phyloP scores from a whole-genome alignment of 2,797 vertebrate species.

The Coranthus polyacanthus region DNA sequence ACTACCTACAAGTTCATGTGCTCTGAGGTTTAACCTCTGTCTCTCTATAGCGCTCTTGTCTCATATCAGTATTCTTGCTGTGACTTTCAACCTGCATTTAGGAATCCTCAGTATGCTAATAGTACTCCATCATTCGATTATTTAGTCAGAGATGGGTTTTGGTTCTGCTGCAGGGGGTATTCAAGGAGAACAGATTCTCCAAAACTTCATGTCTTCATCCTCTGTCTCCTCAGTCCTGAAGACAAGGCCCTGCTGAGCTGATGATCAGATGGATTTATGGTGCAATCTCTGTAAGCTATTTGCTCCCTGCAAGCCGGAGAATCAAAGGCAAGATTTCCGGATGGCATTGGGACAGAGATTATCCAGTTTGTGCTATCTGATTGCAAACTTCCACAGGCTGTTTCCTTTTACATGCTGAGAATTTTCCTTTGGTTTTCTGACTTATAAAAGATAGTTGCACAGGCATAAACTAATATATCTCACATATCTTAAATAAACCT shows the following conservation, averaged over 20 bases:
- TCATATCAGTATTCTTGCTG: too few relatives aligned
- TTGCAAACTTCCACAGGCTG: slow-evolving; percentile 82
- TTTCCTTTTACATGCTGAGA: slow-evolving; percentile 69
- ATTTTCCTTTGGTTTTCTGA: slow-evolving; percentile 58
- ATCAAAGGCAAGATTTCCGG: slow-evolving; percentile 85
- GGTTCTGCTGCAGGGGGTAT: slow-evolving; percentile 51
- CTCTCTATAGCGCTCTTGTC: slow-evolving; percentile 26
- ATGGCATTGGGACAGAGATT: slow-evolving; percentile 81
- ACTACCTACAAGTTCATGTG: slow-evolving; percentile 7
- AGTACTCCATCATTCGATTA: slow-evolving; percentile 61
- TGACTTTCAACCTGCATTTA: slow-evolving; percentile 58
- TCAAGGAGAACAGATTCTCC: too few relatives aligned
- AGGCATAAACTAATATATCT: slow-evolving; percentile 17
- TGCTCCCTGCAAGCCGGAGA: slow-evolving; percentile 75
- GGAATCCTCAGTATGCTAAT: slow-evolving; percentile 51
- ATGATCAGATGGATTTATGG: slow-evolving; percentile 77
- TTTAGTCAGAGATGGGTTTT: slow-evolving; percentile 61
- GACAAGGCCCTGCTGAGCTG: slow-evolving; percentile 69
- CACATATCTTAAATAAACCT: neutral
- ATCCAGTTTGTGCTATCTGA: slow-evolving; percentile 83
- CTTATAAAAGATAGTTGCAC: slow-evolving; percentile 42
- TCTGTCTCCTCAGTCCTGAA: slow-evolving; percentile 57
- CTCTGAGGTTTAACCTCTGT: slow-evolving; percentile 21
- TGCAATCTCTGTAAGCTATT: slow-evolving; percentile 82
- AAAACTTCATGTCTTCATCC: slow-evolving; percentile 53